Percentiles rank a stretch among this genome's conserved stretches.
Conservation (phyloP, 2,888 invertebrate genomes). For the Eupeodes latifasciatus region DNA sequence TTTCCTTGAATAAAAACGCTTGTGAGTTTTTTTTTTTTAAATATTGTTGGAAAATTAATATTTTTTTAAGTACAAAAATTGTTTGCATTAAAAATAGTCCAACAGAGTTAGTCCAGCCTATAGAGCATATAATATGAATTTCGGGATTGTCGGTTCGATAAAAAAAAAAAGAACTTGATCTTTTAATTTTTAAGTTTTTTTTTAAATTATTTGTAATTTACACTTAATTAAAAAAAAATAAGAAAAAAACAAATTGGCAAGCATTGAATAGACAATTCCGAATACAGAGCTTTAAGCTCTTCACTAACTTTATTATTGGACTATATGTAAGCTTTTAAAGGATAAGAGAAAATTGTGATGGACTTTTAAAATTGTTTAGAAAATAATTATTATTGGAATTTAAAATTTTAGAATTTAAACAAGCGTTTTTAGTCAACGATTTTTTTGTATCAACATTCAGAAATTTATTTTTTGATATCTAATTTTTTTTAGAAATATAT, state of each 20-base stretch:
- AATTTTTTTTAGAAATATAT: constrained; percentile 42
- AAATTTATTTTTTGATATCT: constrained; percentile 36
- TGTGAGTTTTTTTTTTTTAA: constrained; percentile 80
- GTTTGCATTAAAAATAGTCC: constrained; percentile 25
- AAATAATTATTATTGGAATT: constrained; percentile 12
- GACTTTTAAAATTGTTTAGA: constrained; percentile 79
- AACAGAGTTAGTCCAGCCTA: constrained; percentile 10
- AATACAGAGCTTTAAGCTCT: neutral
- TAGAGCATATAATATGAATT: neutral
- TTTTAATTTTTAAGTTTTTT: no score
- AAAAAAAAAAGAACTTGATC: no score
- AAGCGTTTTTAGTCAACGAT: constrained; percentile 84
- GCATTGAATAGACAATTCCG: neutral
- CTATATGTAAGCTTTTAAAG: constrained; percentile 8
- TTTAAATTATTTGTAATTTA: neutral
- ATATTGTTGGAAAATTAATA: constrained; percentile 13
- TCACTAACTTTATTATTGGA: constrained; percentile 20
- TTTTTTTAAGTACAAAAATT: constrained; percentile 54
- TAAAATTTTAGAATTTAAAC: constrained; percentile 64
- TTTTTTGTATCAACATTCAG: constrained; percentile 49
- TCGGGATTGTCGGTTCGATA: neutral
- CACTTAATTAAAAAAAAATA: neutral
- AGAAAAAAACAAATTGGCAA: neutral
- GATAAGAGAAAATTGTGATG: constrained; percentile 79
- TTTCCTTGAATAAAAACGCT: constrained; percentile 85